Conservation (phyloP, 2,113 vertebrate species). For the Vulpes vulpes region DNA sequence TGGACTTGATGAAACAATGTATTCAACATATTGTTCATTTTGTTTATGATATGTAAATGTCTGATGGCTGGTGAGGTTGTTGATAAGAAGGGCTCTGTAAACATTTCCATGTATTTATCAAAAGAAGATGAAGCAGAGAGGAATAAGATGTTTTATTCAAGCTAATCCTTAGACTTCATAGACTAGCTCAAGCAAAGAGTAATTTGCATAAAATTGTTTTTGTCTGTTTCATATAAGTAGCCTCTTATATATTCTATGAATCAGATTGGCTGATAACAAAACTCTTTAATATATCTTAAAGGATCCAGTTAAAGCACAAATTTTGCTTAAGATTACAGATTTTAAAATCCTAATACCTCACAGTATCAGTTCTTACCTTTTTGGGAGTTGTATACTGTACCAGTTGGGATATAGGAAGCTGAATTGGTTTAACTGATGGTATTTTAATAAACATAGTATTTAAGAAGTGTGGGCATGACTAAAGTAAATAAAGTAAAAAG, state of each 20-base stretch:
- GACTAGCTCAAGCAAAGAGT: neutral
- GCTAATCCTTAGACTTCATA: neutral
- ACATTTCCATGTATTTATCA: conserved; percentile 27
- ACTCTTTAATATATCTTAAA: neutral
- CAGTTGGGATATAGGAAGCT: neutral
- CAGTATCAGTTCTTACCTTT: neutral
- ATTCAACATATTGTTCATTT: neutral
- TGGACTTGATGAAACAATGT: neutral
- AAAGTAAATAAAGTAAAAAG: neutral
- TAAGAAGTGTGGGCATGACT: neutral
- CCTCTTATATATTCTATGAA: neutral
- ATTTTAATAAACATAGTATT: neutral
- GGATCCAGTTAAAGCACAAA: neutral
- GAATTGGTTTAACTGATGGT: neutral
- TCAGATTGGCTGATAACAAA: neutral
- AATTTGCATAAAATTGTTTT: conserved; percentile 8
- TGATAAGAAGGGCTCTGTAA: neutral
- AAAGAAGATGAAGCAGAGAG: conserved; percentile 22
- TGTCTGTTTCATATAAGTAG: neutral
- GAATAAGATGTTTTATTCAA: neutral
- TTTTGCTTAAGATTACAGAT: neutral
- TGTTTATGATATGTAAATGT: neutral
- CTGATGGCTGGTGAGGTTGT: neutral
- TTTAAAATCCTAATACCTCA: neutral
- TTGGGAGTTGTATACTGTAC: neutral